A percentile compares a stretch with the other conserved stretches of the same genome.
Evolutionary conservation across 1,140 invertebrate species (phyloP).

Genomic region (Pachypsylla venusta): DNA sequence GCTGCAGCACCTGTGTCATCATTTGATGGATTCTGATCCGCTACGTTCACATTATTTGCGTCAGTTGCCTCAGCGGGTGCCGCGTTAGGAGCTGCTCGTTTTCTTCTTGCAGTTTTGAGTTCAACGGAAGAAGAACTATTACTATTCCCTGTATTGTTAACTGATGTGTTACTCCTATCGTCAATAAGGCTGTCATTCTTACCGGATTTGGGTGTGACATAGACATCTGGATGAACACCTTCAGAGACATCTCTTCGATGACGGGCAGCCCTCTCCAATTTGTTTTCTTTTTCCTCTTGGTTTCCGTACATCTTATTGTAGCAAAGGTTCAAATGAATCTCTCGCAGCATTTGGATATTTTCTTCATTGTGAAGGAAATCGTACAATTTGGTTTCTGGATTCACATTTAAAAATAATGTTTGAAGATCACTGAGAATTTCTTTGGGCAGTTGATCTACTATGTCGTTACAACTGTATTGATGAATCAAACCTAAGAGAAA

Average conservation of each 20-base stretch:
- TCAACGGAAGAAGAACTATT: not conserved
- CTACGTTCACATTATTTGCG: not conserved
- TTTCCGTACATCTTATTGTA: not conserved
- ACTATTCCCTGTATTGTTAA: conserved; percentile 6
- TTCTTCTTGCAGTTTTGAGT: not conserved
- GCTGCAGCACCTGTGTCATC: too few relatives aligned
- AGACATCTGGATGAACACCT: not conserved
- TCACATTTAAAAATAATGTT: not conserved
- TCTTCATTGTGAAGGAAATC: conserved; percentile 1
- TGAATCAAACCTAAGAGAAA: too few relatives aligned
- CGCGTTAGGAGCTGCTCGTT: not conserved
- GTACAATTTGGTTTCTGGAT: conserved; percentile 2
- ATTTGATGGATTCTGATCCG: not conserved
- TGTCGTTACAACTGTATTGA: too few relatives aligned
- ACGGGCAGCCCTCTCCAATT: not conserved
- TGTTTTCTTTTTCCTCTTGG: not conserved
- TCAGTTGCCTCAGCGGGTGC: not conserved
- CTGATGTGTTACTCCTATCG: conserved; percentile 9
- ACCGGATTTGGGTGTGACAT: conserved; percentile 6
- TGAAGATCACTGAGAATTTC: not conserved
- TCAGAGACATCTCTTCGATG: not conserved
- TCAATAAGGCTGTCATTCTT: conserved; percentile 4
- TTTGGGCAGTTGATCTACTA: too few relatives aligned
- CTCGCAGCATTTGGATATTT: not conserved
- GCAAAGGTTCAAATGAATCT: not conserved